Evolutionary conservation across 2,888 invertebrate genomes (phyloP).

Genomic region (Bimastos eiseni): DNA sequence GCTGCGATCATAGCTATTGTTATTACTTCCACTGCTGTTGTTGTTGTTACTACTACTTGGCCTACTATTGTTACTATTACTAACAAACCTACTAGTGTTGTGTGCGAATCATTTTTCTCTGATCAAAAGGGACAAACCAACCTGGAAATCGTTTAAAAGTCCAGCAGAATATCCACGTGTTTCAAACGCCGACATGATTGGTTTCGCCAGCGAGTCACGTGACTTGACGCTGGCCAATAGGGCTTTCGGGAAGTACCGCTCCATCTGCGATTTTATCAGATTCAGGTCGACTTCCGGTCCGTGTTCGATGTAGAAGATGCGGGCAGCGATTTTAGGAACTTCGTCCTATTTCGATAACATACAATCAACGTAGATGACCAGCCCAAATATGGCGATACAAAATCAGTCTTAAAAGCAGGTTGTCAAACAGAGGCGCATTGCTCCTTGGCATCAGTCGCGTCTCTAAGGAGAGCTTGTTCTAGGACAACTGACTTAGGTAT

Average conservation of each 20-base stretch:
- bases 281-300: conserved; percentile 2
- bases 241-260: not conserved
- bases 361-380: not conserved
- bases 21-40: too few relatives aligned
- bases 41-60: too few relatives aligned
- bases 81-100: too few relatives aligned
- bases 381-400: too few relatives aligned
- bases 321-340: conserved; percentile 25
- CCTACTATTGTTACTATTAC: too few relatives aligned
- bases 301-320: conserved; percentile 32
- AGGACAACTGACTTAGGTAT: too few relatives aligned
- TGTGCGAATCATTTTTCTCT: too few relatives aligned
- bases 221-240: conserved; percentile 17
- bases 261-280: conserved; percentile 9
- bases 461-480: too few relatives aligned
- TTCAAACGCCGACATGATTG: conserved; percentile 38
- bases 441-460: too few relatives aligned
- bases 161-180: conserved; percentile 28
- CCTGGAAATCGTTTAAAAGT: not conserved
- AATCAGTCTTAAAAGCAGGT: too few relatives aligned
- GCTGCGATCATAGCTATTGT: too few relatives aligned
- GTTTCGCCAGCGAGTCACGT: conserved; percentile 16
- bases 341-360: not conserved
- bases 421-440: too few relatives aligned
- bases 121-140: not conserved